Evolutionary conservation across 2,113 vertebrate genomes (phyloP).

Genomic region (Pseudopipra pipra): DNA sequence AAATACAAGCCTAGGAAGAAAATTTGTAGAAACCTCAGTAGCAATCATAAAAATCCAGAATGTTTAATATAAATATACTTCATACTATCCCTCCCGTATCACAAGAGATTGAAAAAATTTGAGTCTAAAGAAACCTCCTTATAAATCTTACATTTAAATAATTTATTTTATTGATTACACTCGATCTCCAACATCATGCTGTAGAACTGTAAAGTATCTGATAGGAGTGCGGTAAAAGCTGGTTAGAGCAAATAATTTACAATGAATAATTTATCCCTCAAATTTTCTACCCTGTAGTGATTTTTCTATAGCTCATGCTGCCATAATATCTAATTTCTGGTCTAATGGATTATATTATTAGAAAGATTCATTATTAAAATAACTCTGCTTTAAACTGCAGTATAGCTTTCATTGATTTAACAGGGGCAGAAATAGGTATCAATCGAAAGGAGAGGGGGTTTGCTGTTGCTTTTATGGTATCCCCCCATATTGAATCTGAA

Average conservation of each 20-base stretch:
- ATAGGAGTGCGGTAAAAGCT: neutral
- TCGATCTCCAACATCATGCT: neutral
- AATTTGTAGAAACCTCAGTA: neutral
- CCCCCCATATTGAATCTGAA: neutral
- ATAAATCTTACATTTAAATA: neutral
- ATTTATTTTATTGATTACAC: neutral
- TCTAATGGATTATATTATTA: neutral
- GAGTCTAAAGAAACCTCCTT: neutral
- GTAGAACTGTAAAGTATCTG: neutral
- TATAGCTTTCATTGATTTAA: neutral
- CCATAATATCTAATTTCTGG: neutral
- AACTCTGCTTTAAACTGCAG: neutral
- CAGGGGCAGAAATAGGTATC: neutral
- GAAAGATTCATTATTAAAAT: neutral
- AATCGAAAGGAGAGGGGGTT: neutral
- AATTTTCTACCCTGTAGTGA: neutral
- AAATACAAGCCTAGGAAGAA: neutral
- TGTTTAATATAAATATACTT: neutral
- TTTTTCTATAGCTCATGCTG: conserved; percentile 4
- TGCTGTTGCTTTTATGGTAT: neutral
- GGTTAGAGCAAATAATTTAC: neutral
- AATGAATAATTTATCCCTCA: conserved; percentile 27
- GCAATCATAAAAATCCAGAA: neutral
- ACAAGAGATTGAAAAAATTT: neutral
- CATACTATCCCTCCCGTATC: neutral